Percentiles rank a stretch among this genome's conserved stretches.
phyloP scores from a whole-genome alignment of 2,888 invertebrate species.

The Nemurella pictetii region DNA sequence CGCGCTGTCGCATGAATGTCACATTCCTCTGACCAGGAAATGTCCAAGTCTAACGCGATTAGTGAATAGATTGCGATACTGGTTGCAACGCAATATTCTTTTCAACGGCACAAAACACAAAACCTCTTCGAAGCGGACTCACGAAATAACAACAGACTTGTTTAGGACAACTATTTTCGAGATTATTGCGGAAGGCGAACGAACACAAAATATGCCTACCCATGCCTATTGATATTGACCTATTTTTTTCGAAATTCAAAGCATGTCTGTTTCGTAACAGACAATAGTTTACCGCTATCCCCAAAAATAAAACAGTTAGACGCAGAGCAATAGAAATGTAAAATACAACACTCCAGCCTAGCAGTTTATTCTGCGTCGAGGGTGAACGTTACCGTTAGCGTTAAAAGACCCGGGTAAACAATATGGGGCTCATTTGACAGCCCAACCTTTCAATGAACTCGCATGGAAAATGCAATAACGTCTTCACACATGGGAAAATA shows the following conservation, averaged over 20 bases:
- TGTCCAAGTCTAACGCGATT: background rate
- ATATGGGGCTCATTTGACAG: background rate
- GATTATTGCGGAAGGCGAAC: too few relatives aligned
- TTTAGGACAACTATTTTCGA: background rate
- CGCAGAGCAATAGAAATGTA: background rate
- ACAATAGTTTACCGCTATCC: background rate
- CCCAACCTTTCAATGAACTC: background rate
- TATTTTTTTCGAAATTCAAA: background rate
- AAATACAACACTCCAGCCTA: too few relatives aligned
- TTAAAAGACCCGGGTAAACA: too few relatives aligned
- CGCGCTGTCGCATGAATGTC: background rate
- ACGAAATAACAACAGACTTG: background rate
- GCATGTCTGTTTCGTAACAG: background rate
- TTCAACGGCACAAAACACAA: background rate
- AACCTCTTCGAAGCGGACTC: background rate
- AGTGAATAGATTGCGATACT: background rate
- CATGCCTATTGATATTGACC: background rate
- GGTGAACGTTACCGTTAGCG: too few relatives aligned
- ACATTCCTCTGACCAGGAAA: background rate
- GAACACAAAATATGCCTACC: background rate
- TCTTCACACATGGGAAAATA: conserved; percentile 27
- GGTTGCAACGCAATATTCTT: background rate
- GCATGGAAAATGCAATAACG: background rate
- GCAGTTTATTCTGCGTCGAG: too few relatives aligned
- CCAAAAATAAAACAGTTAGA: background rate